These are phyloP conservation scores for Scolopax rusticola DNA, from an alignment of 2,797 vertebrate species.

Conservation along the genomic window DNA sequence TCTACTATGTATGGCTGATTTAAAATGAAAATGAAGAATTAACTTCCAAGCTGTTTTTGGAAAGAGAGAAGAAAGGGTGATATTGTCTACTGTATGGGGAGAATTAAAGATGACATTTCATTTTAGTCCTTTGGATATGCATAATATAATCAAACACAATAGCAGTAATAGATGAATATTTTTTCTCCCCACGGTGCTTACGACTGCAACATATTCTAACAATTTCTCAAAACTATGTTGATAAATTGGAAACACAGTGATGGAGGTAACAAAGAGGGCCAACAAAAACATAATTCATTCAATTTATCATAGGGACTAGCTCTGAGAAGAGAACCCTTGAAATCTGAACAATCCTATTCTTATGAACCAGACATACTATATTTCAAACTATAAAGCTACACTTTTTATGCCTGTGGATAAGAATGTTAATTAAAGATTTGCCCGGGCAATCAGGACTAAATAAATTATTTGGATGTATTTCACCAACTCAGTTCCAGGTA, in stretches of 20 bases:
- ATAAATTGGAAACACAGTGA: constrained; percentile 58
- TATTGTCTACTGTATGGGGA: constrained; percentile 49
- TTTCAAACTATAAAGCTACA: constrained; percentile 9
- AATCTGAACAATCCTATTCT: constrained; percentile 44
- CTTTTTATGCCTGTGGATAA: neutral
- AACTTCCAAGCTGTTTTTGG: constrained; percentile 49
- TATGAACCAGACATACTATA: constrained; percentile 22
- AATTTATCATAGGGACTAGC: constrained; percentile 61
- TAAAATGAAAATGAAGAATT: constrained; percentile 58
- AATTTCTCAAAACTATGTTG: constrained; percentile 47
- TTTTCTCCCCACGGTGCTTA: constrained; percentile 46
- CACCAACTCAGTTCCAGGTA: neutral
- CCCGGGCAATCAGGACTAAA: neutral
- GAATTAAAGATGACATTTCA: constrained; percentile 66
- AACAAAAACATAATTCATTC: constrained; percentile 65
- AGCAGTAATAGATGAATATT: constrained; percentile 63
- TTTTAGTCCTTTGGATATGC: constrained; percentile 43
- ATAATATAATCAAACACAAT: constrained; percentile 62
- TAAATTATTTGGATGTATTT: neutral
- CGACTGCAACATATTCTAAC: constrained; percentile 34
- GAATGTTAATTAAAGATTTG: constrained; percentile 13
- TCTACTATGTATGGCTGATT: constrained; percentile 7
- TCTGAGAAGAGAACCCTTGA: constrained; percentile 48
- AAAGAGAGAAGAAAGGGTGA: constrained; percentile 41
- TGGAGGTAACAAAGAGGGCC: constrained; percentile 59